Conservation (phyloP, 1,140 invertebrate species). For the Camponotus pennsylvanicus region DNA sequence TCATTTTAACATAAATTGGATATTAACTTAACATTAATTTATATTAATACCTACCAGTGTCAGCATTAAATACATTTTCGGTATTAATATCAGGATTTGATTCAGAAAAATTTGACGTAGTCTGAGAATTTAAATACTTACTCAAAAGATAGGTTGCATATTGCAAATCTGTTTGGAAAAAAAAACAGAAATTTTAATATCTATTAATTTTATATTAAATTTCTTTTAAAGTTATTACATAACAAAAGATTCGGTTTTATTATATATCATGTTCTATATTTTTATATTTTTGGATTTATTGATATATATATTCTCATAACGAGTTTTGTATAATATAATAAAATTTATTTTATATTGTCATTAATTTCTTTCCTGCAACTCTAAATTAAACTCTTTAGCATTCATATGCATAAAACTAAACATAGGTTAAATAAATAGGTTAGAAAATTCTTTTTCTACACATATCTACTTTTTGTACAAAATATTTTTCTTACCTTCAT, state of each 20-base stretch:
- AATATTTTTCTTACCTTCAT: slow-evolving; percentile 16
- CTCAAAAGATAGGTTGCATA: slow-evolving; percentile 5
- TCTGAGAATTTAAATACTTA: background rate
- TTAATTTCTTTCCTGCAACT: background rate
- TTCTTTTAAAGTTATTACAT: too few relatives aligned
- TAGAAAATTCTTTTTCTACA: background rate
- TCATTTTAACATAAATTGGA: background rate
- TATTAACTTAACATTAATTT: slow-evolving; percentile 2
- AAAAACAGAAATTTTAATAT: background rate
- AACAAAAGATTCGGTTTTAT: too few relatives aligned
- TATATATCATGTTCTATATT: too few relatives aligned
- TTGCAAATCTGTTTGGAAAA: background rate
- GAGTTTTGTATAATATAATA: too few relatives aligned
- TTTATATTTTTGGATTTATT: background rate
- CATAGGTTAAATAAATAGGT: background rate
- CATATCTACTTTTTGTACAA: background rate
- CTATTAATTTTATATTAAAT: too few relatives aligned
- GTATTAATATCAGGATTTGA: background rate
- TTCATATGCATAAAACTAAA: slow-evolving; percentile 1
- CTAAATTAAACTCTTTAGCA: background rate
- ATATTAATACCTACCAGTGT: slow-evolving; percentile 1
- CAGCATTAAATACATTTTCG: background rate
- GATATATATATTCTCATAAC: background rate
- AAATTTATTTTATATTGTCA: too few relatives aligned
- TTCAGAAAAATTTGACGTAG: too few relatives aligned